Conservation (phyloP, 2,113 vertebrate genomes). For the Petromus typicus region DNA sequence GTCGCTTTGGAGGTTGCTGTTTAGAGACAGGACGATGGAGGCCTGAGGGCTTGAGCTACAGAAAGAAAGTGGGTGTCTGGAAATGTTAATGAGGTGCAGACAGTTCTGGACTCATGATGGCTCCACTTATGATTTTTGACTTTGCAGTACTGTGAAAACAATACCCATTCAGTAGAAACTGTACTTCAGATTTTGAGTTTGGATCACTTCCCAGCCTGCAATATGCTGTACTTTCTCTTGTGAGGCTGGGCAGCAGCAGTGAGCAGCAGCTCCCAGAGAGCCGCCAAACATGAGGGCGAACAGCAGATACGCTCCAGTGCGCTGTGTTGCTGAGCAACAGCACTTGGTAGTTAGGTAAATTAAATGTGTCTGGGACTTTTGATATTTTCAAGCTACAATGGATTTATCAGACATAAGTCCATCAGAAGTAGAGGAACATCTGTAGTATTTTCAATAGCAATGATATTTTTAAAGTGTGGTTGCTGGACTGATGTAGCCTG, state of each 20-base stretch:
- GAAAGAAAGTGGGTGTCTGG: neutral
- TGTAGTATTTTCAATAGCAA: neutral
- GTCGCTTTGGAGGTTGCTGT: neutral
- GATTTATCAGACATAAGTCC: neutral
- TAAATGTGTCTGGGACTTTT: neutral
- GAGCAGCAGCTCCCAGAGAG: neutral
- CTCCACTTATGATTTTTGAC: neutral
- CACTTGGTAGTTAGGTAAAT: neutral
- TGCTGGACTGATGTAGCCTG: neutral
- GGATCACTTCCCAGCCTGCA: neutral
- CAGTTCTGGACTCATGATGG: neutral
- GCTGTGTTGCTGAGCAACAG: neutral
- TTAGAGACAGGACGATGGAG: neutral
- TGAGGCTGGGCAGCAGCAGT: neutral
- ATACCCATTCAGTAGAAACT: neutral
- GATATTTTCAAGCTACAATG: neutral
- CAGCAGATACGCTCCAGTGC: fast-evolving
- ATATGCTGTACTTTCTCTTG: neutral
- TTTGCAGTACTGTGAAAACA: neutral
- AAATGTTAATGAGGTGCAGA: neutral
- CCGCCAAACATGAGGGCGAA: too few relatives aligned
- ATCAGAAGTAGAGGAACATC: neutral
- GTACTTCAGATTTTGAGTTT: neutral
- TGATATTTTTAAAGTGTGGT: neutral
- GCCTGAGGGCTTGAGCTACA: neutral